Base-by-base conservation (phyloP, 2,888 invertebrate species). In the Morpho helenor region DNA sequence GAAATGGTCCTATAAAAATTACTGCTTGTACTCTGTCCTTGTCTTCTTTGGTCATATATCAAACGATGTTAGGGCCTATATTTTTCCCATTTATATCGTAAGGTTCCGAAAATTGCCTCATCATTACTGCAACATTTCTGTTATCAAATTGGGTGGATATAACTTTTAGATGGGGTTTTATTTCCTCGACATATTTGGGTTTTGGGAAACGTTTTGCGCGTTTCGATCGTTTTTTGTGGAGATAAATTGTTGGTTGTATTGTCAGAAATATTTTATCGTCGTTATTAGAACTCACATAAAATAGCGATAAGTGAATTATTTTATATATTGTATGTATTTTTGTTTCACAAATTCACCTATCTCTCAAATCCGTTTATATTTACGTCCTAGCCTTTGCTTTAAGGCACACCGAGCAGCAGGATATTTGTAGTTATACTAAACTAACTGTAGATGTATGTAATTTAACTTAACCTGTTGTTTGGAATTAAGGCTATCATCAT, bases 91-190 rank as follows among this genome's bases (percentile, higher is more conserved):
- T 63, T 63, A 63, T 61, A 61, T 61, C 57, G 56, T 49, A 51
- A 55, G 48, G 57, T 49, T 54, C 48, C 56, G 46, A 52, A 59
- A 63, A 65, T 61, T 59, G 68, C 66, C 55, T 63, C 55, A 52
- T 63, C 61, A 52, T 61, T 61, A 59, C 56, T 50, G 59, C 56
- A 59, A 62, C 60, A 56, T 65, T 62, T 61, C 50, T 59, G 60
- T 59, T 62, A 62, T 58, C 62, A 64, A 64, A 62, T 64, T 60
- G 58, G 58, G 60, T 57, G 58, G 55, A 52, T 56, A 62, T 64
- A 64, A 58, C 62, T 44, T 53, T 56, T 59, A 60, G 58, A 53
- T 63, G 58, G 60, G 56, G 56, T 56, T 61, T 63, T 59, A 62
- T 63, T 56, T 56, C 56, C 55, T 48, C 49, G 54, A 61, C 61